Evolutionary conservation across 2,113 vertebrate species (phyloP).

Genomic region (Aplodontia rufa): DNA sequence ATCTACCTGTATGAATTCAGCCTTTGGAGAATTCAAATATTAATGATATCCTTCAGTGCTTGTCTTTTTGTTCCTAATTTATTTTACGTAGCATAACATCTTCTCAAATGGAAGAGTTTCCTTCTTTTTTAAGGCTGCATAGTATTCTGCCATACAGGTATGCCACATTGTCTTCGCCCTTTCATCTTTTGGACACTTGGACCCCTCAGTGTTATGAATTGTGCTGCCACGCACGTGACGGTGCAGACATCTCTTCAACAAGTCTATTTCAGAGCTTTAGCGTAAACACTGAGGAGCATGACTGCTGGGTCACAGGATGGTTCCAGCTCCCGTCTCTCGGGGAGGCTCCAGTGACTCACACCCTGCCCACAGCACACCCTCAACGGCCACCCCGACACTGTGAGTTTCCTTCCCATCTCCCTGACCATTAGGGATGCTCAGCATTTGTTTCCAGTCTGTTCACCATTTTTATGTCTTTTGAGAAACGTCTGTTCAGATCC

Average conservation of each 20-base stretch:
- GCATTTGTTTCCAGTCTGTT: not conserved
- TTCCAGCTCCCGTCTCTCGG: too few relatives aligned
- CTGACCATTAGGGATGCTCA: not conserved
- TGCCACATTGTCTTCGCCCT: not conserved
- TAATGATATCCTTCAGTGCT: not conserved
- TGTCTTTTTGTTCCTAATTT: not conserved
- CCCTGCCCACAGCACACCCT: too few relatives aligned
- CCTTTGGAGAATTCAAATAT: not conserved
- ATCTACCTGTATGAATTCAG: not conserved
- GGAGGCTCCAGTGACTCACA: too few relatives aligned
- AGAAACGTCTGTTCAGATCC: not conserved
- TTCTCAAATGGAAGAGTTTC: not conserved
- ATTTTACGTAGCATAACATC: not conserved
- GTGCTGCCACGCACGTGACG: too few relatives aligned
- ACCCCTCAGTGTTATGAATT: not conserved
- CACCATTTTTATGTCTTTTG: not conserved
- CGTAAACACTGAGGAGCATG: not conserved
- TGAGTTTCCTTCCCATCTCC: not conserved
- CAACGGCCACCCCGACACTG: too few relatives aligned
- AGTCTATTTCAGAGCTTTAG: not conserved
- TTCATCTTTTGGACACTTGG: not conserved
- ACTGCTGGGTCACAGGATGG: too few relatives aligned
- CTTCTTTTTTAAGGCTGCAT: too few relatives aligned
- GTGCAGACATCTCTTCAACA: not conserved
- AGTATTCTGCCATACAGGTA: accelerated